Percentiles rank a stretch among this genome's conserved stretches.
Evolutionary conservation across 37 sponge, comb jelly and placozoan genomes (phyloP).

Genomic region (Mnemiopsis leidyi): DNA sequence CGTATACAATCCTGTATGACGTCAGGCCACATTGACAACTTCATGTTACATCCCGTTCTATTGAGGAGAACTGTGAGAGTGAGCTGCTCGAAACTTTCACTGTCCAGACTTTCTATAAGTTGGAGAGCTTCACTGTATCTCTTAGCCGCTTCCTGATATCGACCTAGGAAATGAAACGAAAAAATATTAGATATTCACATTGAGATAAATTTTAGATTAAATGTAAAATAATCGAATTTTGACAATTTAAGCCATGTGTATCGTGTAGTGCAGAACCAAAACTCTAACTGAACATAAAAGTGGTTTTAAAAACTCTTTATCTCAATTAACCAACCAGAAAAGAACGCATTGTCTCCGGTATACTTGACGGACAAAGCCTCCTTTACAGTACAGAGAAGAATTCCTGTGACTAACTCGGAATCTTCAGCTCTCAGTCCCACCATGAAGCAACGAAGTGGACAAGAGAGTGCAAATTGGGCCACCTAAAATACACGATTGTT

Average conservation of each 20-base stretch:
- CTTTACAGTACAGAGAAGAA: constrained; percentile 55
- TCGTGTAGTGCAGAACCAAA: no score
- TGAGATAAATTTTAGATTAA: no score
- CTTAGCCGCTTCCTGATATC: constrained; percentile 64
- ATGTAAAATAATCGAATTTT: no score
- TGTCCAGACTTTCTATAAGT: constrained; percentile 50
- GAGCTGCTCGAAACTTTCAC: constrained; percentile 64
- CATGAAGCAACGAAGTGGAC: constrained; percentile 64
- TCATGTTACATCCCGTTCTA: constrained; percentile 59
- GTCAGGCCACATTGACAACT: constrained; percentile 60
- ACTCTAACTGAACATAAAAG: no score
- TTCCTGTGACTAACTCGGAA: constrained; percentile 30
- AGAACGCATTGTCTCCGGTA: constrained; percentile 58
- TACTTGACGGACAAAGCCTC: constrained; percentile 62
- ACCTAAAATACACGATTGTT: no score
- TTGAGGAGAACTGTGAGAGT: constrained; percentile 52
- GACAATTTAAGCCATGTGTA: no score
- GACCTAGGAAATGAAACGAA: no score
- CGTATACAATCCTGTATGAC: constrained; percentile 56
- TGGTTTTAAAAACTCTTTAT: no score
- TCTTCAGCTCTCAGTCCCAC: constrained; percentile 46
- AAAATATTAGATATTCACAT: no score
- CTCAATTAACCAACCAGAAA: constrained; percentile 15
- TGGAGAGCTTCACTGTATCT: constrained; percentile 62
- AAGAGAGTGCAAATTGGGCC: constrained; percentile 49